Base-by-base conservation (phyloP, 2,797 vertebrate species). In the Sebastes diploproa region DNA sequence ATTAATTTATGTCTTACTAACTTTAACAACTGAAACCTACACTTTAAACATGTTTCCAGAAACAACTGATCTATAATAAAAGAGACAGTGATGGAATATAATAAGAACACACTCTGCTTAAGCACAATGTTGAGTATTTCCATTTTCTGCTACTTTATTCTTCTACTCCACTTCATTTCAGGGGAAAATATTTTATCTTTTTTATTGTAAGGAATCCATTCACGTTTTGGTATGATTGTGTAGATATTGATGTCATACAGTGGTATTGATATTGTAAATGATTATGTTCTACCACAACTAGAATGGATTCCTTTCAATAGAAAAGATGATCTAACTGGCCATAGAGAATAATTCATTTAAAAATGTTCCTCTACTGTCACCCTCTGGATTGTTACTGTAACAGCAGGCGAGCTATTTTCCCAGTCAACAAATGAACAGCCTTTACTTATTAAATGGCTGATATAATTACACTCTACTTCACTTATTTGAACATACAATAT, bases 241-340 rank as follows among this genome's bases (percentile, higher is more conserved):
- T 46, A 46, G 42, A 46, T 46, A 16, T 46, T 46, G 14, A 46
- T 46, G 42, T 46, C 14, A 46, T 18, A 46, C 0, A 46, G 38
- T 42, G 42, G 42, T 46, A 14, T 42, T 42, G 38, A 16, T 42
- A 42, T 42, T 42, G 38, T 42, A 46, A 46, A 46, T 46, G 0
- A 46, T 16, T 16, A 46, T 46, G 14, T 0, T 46, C 42, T 46
- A 46, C 42, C 14, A 46, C 0, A 46, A 46, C 14, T 46, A 46
- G 42, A 46, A 46, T 46, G 14, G 14, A 46, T 46, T 46, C 14
- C 6, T 46, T 46, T 0, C 7, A 50, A 50, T n/a, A 50, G 18
- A 18, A 52, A 52, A 18, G 46, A 52, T 50, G 3, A 0, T 18
- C 16, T 20, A 18, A 50, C 20, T 18, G 7, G 0, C 42, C 0